Evolutionary conservation across 2,113 vertebrate genomes (phyloP), one percentile per base, ranked within the genome.

Genomic region (Prunella himalayana): DNA sequence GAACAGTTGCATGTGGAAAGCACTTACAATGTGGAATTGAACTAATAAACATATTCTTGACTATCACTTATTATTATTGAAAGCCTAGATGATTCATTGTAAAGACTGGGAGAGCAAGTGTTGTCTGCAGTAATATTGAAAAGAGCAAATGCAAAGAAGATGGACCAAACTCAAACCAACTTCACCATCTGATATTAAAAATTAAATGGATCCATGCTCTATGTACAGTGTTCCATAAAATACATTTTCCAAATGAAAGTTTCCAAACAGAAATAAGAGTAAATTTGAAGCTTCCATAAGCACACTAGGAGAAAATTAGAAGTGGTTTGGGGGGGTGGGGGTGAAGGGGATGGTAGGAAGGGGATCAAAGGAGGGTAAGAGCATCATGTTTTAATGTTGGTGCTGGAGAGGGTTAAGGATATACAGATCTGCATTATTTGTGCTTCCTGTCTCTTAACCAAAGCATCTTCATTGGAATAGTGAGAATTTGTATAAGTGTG

Each of bases 291-390:
- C 7, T 73, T 57, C 25, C 37, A 53, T 27, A 64, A 41, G 25
- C 9, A 56, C 7, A 16, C 3, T 17, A 30, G 12, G 11, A 57
- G 16, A 61, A 86, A 80, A 60, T 22, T 3, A 31, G n/a, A 77
- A 68, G 24, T 30, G 0, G 2, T 2, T 18, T 50, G 6, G 13
- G 3, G 4, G 11, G 21, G 33, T 20, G 5, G 19, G 6, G 25
- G 6, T 10, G 21, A 5, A 15, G 15, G 6, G 7, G 2, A 1
- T 13, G 7, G 7, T 54, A 11, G 18, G 1, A 3, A 22, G 28
- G 7, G 30, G 7, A 59, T 16, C 7, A n/a, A 19, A 35, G 23
- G 15, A 42, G 2, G 3, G 12, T 56, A 57, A 49, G 25, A 24
- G 7, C 27, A 56, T 42, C 3, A 31, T 49, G 25, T 2, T 27